These are phyloP conservation scores for Oithona nana DNA, from an alignment of 2,888 invertebrate genomes.

Conservation along the genomic window DNA sequence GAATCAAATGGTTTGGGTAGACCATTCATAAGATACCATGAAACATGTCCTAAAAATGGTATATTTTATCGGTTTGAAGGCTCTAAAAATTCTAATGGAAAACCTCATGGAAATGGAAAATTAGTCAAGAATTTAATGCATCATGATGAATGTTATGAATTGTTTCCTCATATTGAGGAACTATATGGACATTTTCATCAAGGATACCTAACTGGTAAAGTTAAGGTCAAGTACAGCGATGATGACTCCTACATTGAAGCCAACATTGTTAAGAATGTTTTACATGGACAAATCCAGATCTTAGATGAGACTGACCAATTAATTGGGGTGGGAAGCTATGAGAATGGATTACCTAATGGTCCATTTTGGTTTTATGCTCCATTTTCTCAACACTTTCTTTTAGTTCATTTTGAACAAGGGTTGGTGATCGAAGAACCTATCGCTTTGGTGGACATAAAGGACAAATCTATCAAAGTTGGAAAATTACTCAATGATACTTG, in stretches of 20 bases:
- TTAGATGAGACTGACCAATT: not conserved
- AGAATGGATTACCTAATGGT: not conserved
- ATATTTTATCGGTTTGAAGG: no score
- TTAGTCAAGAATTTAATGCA: no score
- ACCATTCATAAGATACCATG: no score
- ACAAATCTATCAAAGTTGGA: not conserved
- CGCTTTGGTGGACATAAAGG: not conserved
- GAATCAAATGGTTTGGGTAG: no score
- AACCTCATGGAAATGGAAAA: no score
- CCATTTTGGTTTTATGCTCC: not conserved
- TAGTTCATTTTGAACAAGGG: not conserved
- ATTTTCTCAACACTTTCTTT: not conserved
- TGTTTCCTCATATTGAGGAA: not conserved
- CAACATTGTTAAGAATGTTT: not conserved
- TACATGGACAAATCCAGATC: not conserved
- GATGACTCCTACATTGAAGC: not conserved
- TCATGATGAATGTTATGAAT: no score
- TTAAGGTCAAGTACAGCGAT: not conserved
- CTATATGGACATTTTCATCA: not conserved
- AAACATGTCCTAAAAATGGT: no score
- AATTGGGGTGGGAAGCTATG: not conserved
- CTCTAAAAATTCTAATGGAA: no score
- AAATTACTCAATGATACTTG: not conserved
- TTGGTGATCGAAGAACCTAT: not conserved
- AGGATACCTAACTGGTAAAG: not conserved